Base-by-base conservation (phyloP, 2,797 vertebrate genomes). In the Coccyzus lansbergi region DNA sequence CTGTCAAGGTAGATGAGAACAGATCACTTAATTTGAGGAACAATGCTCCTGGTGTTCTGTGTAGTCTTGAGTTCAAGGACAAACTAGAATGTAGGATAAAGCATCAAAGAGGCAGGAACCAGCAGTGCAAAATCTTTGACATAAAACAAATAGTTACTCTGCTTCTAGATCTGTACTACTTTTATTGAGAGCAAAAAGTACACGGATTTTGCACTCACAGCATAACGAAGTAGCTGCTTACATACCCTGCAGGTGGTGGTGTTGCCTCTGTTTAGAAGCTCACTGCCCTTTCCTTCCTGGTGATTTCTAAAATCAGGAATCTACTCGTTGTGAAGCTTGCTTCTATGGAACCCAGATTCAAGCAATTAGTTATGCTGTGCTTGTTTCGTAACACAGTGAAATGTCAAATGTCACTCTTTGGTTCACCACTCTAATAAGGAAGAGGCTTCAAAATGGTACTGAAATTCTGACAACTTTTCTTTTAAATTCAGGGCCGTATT, bases 401-500 rank as follows among this genome's bases (percentile, higher is more conserved):
- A 40, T 71, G 31, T 17, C 28, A 58, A 31, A 31, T 12, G 5
- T 34, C 6, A 5, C 48, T 6, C 25, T 69, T 9, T 76, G 69
- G 13, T 68, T 90, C 34, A 38, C 16, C 3, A 0, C 56, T 84
- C 24, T 53, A 7, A 12, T 68, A 75, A 85, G 26, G 40, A 28
- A 36, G 24, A 60, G 26, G 5, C 52, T 68, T 90, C 62, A 44
- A 71, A 90, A 55, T 17, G 9, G 6, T 56, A 34, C 56, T 60
- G 53, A 11, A 52, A 72, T 79, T 75, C 18, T 83, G 64, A 85
- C 15, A n/a, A 21, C 22, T 68, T 56, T 53, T 28, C 8, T 81
- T 94, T 96, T 95, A 76, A 36, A 92, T 95, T 74, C 88, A 99
- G 99, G 96, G 98, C 99, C 67, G 92, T 98, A 42, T 97, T 99